phyloP scores from a whole-genome alignment of 2,888 invertebrate genomes.

The Diarsia rubi region DNA sequence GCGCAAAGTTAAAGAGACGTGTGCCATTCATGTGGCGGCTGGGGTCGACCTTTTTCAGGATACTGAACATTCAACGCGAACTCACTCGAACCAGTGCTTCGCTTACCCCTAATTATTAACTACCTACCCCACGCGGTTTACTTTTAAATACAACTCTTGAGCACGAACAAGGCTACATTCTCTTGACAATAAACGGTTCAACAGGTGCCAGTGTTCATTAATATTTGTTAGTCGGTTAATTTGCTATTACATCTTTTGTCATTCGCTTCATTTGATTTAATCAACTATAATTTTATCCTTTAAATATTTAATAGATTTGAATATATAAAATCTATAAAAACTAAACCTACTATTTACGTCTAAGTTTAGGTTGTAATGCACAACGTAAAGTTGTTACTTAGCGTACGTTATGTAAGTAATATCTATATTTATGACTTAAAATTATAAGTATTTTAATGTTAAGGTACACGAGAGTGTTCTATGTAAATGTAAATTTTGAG shows the following conservation, averaged over 20 bases:
- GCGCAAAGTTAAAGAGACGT: slow-evolving; percentile 33
- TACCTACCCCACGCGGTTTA: slow-evolving; percentile 20
- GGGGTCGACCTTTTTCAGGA: slow-evolving; percentile 6
- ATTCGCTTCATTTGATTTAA: slow-evolving; percentile 74
- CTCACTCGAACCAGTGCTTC: background rate
- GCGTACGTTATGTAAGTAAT: slow-evolving; percentile 81
- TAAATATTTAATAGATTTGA: slow-evolving; percentile 73
- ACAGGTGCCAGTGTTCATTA: slow-evolving; percentile 83
- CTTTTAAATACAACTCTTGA: slow-evolving; percentile 46
- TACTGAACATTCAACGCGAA: background rate
- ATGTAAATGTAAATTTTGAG: slow-evolving; percentile 88
- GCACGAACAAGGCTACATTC: slow-evolving; percentile 42
- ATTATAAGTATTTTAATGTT: slow-evolving; percentile 85
- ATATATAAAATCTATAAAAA: slow-evolving; percentile 78
- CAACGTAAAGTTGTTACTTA: slow-evolving; percentile 83
- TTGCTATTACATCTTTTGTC: slow-evolving; percentile 69
- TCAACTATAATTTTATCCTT: slow-evolving; percentile 72
- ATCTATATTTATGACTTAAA: slow-evolving; percentile 89
- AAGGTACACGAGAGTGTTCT: slow-evolving; percentile 87
- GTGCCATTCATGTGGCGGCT: slow-evolving; percentile 45
- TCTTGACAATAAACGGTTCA: slow-evolving; percentile 76
- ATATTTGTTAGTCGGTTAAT: slow-evolving; percentile 70
- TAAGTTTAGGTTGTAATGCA: slow-evolving; percentile 85
- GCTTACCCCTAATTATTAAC: background rate
- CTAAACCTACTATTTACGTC: slow-evolving; percentile 85